Percentiles rank a stretch among this genome's conserved stretches.
phyloP scores from a whole-genome alignment of 2,888 invertebrate genomes.

The Netelia inedita region DNA sequence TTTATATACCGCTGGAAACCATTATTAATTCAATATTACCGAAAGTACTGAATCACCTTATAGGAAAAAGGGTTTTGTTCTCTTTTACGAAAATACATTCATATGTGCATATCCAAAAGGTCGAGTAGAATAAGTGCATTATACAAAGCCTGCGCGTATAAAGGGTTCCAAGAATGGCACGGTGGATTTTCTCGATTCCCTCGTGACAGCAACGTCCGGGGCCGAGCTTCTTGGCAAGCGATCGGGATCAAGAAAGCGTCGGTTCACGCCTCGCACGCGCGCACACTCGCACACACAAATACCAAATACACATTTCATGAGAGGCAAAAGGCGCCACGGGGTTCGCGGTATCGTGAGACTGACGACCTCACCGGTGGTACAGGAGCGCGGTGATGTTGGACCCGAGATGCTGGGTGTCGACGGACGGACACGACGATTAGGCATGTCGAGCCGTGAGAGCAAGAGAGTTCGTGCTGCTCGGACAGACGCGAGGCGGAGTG shows the following conservation, averaged over 20 bases:
- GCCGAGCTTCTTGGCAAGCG: conserved; percentile 61
- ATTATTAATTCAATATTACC: conserved; percentile 9
- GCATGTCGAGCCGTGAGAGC: conserved; percentile 57
- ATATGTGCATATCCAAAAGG: not conserved
- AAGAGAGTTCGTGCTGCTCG: conserved; percentile 21
- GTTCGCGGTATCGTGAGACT: conserved; percentile 71
- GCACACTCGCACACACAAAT: conserved; percentile 2
- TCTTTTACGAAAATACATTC: conserved; percentile 35
- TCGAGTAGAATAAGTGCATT: conserved; percentile 8
- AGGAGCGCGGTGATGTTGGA: conserved; percentile 53
- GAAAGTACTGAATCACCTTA: not conserved
- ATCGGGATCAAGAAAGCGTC: conserved; percentile 59
- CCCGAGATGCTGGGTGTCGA: conserved; percentile 64
- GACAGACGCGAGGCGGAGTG: conserved; percentile 15
- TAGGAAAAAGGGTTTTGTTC: conserved; percentile 3
- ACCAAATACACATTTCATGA: conserved; percentile 41
- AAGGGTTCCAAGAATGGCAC: conserved; percentile 55
- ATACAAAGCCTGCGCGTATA: conserved; percentile 22
- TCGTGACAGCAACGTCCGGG: conserved; percentile 65
- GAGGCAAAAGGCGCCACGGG: conserved; percentile 69
- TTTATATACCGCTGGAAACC: not conserved
- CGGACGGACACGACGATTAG: conserved; percentile 77
- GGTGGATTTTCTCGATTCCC: conserved; percentile 63
- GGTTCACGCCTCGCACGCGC: conserved; percentile 46
- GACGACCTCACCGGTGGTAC: conserved; percentile 49